Evolutionary conservation across 53 echinoderm and acorn worm genomes (phyloP), one percentile per base, ranked within the genome.

Genomic region (Glandiceps talaboti): DNA sequence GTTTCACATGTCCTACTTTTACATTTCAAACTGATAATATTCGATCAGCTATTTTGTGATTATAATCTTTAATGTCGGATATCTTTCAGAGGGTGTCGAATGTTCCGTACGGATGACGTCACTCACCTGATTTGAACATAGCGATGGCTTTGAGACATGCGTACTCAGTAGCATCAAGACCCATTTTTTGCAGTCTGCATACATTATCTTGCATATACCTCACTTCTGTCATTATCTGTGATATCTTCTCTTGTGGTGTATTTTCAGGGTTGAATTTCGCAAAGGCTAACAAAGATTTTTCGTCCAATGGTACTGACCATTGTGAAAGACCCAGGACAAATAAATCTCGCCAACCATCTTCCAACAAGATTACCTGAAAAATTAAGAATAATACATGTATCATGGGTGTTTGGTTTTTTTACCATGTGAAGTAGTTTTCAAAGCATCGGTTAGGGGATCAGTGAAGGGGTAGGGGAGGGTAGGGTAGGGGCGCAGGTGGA

Each of bases 291-390:
- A 94, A 85, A 25, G 86, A 75, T 1, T 94, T 91, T 33, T 87
- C 84, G 32, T 94, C 92, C 76, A 97, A 81, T 10, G 97, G 97
- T 1, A 97, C 93, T 27, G 93, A 86, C 97, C 97, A 97, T 76
- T 97, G 97, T 31, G 91, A 87, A 31, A 97, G 85, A 14, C 97
- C 97, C 27, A 97, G 91, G 25, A 97, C 84, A 76, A 97, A 97
- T n/a, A 97, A 84, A 31, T 97, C 97, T 76, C 93, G 76, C 97
- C 97, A 97, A 12, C 93, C 92, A 73, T 97, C 97, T 84, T 97
- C 97, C 76, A 97, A 75, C 1, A 97, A 81, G 14, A 96, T 92
- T 1, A 95, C 86, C 95, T 95, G 82, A 73, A 77, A 1, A 30
- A 29, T n/a, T n/a, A n/a, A n/a, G n/a, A n/a, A n/a, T n/a, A n/a